Evolutionary conservation across 2,888 invertebrate species (phyloP).

Genomic region (Megastigmus dorsalis): DNA sequence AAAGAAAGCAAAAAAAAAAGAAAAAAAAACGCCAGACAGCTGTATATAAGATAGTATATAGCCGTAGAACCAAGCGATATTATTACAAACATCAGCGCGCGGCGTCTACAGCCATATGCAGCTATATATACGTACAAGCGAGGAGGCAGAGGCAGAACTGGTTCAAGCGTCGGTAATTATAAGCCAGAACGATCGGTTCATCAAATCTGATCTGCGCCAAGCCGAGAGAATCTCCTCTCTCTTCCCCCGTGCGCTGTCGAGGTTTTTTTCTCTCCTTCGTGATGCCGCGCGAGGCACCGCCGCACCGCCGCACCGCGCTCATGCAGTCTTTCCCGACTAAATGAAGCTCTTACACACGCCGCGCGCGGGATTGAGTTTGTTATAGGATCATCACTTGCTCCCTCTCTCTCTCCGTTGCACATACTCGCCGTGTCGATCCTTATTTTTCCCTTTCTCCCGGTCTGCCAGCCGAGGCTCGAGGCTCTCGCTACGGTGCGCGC

Average conservation of each 20-base stretch:
- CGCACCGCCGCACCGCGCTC: no score
- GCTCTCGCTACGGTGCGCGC: no score
- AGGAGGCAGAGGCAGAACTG: conserved; percentile 56
- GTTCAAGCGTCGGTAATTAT: conserved; percentile 68
- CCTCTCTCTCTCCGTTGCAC: conserved; percentile 41
- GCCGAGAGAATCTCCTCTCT: conserved; percentile 40
- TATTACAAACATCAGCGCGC: not conserved
- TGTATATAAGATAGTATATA: not conserved
- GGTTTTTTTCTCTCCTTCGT: not conserved
- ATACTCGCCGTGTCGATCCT: no score
- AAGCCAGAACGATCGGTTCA: conserved; percentile 71
- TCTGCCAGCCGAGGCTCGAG: conserved; percentile 16
- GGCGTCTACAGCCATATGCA: conserved; percentile 10
- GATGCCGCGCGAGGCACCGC: not conserved
- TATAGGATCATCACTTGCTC: conserved; percentile 66
- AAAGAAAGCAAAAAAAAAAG: not conserved
- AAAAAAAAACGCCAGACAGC: not conserved
- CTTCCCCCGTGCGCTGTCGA: no score
- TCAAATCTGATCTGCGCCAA: conserved; percentile 62
- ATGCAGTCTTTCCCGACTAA: conserved; percentile 57
- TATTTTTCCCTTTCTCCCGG: not conserved
- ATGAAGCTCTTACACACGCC: conserved; percentile 69
- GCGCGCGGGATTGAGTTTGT: conserved; percentile 66
- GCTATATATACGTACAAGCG: no score
- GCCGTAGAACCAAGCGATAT: not conserved